Evolutionary conservation across 2,888 invertebrate genomes (phyloP).

Genomic region (Xestia rhomboidea): DNA sequence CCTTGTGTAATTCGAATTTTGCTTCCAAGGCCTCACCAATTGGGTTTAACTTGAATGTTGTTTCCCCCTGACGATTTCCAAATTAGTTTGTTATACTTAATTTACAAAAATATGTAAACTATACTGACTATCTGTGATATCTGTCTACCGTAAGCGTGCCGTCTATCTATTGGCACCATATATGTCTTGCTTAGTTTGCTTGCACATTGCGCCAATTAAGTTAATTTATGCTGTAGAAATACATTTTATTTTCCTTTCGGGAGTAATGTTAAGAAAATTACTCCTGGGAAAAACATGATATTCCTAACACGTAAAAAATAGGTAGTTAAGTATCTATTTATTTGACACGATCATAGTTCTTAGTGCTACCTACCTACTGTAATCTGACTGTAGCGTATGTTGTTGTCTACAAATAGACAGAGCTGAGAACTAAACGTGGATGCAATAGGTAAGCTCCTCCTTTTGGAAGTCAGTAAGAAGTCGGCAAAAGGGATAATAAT

Average conservation of each 20-base stretch:
- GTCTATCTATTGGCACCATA: not conserved
- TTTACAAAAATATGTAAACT: conserved; percentile 1
- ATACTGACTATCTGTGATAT: not conserved
- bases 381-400: not conserved
- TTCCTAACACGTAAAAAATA: conserved; percentile 3
- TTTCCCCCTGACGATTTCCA: conserved; percentile 89
- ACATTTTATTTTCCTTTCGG: not conserved
- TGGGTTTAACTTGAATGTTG: conserved; percentile 92
- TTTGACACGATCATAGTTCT: not conserved
- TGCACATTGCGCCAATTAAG: not conserved
- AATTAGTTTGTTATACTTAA: conserved; percentile 40
- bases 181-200: not conserved
- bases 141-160: no score
- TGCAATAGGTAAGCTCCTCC: not conserved
- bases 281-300: not conserved
- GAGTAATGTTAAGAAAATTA: not conserved
- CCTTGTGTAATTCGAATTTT: conserved; percentile 90
- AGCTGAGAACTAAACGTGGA: conserved; percentile 1
- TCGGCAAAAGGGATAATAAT: conserved; percentile 3
- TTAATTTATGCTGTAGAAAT: not conserved
- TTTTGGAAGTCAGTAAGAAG: not conserved
- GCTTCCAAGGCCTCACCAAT: conserved; percentile 93
- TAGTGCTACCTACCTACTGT: not conserved
- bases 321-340: no score
- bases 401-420: not conserved